Evolutionary conservation across 1,140 invertebrate species (phyloP), one percentile per base, ranked within the genome.

Genomic region (Melanaphis sacchari): DNA sequence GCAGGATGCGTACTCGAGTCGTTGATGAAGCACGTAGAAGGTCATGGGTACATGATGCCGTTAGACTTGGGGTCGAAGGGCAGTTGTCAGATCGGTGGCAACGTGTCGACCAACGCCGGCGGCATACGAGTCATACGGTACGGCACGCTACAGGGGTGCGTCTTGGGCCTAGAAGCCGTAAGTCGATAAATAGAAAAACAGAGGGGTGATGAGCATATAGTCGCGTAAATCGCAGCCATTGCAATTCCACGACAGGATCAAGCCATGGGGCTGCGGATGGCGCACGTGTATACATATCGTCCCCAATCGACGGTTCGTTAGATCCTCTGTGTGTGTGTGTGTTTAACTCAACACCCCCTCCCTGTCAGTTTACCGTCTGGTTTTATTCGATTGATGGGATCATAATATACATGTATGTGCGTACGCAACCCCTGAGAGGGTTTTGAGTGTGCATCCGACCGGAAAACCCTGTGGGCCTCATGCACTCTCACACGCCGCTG

Each of bases 31-130:
- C 96, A 97, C 94, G 96, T 99, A 1, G 95, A 96, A 15, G 96
- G 97, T 38, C 95, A 96, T 90, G 97, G 96, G 22, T 96, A 99
- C 36, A 98, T 98, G 95, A 98, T 99, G 96, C 99, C 99, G 0
- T 95, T 99, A 54, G 99, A 99, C 96, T 96, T 99, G 91, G 99
- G 99, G 1, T 98, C 99, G 0, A 99, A 99, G 96, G 99, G 99
- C 38, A 98, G 97, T 93, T 99, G 99, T 95, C 97, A 99, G 84
- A 99, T 99, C 94, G 99, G 99, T 9, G 99, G 99, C 93, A 99
- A 99, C 95, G 96, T 99, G 31, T 97, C 99, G 26, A 99, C 99
- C 24, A 99, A 99, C 96, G 99, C 99, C 36, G 99, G 99, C 0
- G 99, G 99, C 8, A 95, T 99, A 36, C 96, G 99, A 81, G 96